A percentile compares a stretch with the other conserved stretches of the same genome.
Conservation (phyloP, 2,888 invertebrate genomes). For the Caradrina clavipalpis region DNA sequence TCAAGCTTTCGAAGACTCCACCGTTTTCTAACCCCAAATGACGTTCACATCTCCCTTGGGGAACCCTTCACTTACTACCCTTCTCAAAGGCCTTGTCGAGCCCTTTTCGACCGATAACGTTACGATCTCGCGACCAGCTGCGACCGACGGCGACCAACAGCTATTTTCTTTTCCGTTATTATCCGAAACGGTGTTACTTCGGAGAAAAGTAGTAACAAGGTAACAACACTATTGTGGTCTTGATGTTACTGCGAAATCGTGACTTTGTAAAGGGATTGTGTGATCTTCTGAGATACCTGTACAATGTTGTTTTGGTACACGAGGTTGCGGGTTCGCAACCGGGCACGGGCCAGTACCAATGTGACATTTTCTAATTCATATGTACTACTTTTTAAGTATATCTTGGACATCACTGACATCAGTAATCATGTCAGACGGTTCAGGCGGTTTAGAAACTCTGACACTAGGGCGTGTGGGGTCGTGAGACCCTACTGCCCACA, state of each 20-base stretch:
- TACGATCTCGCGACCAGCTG: constrained; percentile 36
- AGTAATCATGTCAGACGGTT: too few species aligned
- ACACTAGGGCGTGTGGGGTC: too few species aligned
- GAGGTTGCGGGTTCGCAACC: too few species aligned
- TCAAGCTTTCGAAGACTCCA: constrained; percentile 6
- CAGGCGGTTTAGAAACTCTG: too few species aligned
- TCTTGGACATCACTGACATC: too few species aligned
- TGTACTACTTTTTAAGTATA: too few species aligned
- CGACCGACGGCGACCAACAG: constrained; percentile 41
- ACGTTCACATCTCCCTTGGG: constrained; percentile 37
- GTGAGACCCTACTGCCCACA: too few species aligned
- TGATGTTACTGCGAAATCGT: constrained; percentile 10
- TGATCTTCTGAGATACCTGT: background rate
- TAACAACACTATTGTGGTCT: constrained; percentile 20
- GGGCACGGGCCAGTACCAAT: too few species aligned
- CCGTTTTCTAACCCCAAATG: constrained; percentile 30
- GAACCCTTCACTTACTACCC: constrained; percentile 39
- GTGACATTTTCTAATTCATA: too few species aligned
- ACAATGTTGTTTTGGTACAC: background rate
- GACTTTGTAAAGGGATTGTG: background rate
- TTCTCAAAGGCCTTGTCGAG: constrained; percentile 13
- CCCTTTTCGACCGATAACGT: constrained; percentile 32
- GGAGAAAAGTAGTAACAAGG: constrained; percentile 20
- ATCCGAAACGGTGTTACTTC: constrained; percentile 27
- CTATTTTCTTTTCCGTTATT: constrained; percentile 31